phyloP scores from a whole-genome alignment of 2,113 vertebrate species.

The Corythornis vintsioides region DNA sequence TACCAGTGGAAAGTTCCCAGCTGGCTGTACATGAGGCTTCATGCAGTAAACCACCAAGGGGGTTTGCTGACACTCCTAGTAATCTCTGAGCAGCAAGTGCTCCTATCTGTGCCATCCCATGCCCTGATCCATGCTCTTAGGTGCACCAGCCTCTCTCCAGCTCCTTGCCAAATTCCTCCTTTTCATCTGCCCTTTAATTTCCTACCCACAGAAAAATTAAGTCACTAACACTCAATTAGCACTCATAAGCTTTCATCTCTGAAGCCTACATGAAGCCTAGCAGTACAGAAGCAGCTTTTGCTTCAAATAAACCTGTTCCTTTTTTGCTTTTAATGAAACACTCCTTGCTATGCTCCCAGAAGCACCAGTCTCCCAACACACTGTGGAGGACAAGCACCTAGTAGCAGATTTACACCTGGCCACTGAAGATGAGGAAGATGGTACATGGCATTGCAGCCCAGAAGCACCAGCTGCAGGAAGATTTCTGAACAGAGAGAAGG shows the following conservation, averaged over 20 bases:
- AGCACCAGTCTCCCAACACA: background rate
- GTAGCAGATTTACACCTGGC: background rate
- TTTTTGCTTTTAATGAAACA: background rate
- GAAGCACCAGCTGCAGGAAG: background rate
- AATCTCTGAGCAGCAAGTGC: background rate
- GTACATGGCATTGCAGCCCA: background rate
- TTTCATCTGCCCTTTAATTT: background rate
- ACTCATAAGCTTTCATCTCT: background rate
- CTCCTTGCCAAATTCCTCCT: background rate
- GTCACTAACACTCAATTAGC: background rate
- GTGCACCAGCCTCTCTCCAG: background rate
- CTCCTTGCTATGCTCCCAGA: background rate
- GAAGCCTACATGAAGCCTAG: background rate
- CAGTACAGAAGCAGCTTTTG: background rate
- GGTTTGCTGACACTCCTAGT: background rate
- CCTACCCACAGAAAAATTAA: background rate
- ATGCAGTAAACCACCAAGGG: background rate
- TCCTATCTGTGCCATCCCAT: rapidly evolving
- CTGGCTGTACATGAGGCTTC: background rate
- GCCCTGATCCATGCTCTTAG: background rate
- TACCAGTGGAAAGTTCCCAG: constrained; percentile 14
- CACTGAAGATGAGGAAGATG: background rate
- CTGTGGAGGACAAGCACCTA: background rate
- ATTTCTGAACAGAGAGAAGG: background rate
- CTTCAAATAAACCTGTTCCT: background rate